Percentiles rank a stretch among this genome's conserved stretches.
Conservation (phyloP, 2,113 vertebrate genomes). For the Atherinomorus stipes region DNA sequence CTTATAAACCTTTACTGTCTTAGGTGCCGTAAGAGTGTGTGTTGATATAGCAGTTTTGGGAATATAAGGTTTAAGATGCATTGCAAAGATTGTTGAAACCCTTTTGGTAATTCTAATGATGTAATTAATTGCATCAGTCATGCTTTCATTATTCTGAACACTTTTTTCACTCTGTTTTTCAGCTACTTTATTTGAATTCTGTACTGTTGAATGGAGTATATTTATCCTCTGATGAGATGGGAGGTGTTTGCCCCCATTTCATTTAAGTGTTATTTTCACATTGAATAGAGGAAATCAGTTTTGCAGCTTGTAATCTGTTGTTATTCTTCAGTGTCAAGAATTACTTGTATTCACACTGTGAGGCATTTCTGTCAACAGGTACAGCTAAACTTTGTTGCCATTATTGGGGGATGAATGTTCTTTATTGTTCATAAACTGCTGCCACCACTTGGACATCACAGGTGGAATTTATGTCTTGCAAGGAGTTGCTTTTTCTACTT, state of each 20-base stretch:
- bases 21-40: neutral
- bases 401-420: slow-evolving; percentile 1
- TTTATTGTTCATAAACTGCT: slow-evolving; percentile 11
- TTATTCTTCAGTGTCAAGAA: neutral
- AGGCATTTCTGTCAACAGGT: neutral
- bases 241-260: slow-evolving; percentile 3
- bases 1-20: slow-evolving; percentile 3
- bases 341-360: neutral
- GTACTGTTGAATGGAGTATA: neutral
- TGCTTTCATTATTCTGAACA: slow-evolving; percentile 16
- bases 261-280: slow-evolving; percentile 19
- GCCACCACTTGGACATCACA: slow-evolving; percentile 25
- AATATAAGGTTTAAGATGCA: slow-evolving; percentile 11
- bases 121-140: slow-evolving; percentile 20
- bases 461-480: slow-evolving; percentile 8
- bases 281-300: slow-evolving; percentile 12
- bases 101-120: slow-evolving; percentile 25
- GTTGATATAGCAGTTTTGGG: neutral
- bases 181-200: slow-evolving; percentile 7
- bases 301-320: slow-evolving; percentile 16
- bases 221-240: slow-evolving; percentile 9
- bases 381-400: neutral
- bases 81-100: slow-evolving; percentile 10
- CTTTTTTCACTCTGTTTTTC: neutral
- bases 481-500: neutral